Conservation (phyloP, 2,888 invertebrate species). For the Lithophane semibrunnea region DNA sequence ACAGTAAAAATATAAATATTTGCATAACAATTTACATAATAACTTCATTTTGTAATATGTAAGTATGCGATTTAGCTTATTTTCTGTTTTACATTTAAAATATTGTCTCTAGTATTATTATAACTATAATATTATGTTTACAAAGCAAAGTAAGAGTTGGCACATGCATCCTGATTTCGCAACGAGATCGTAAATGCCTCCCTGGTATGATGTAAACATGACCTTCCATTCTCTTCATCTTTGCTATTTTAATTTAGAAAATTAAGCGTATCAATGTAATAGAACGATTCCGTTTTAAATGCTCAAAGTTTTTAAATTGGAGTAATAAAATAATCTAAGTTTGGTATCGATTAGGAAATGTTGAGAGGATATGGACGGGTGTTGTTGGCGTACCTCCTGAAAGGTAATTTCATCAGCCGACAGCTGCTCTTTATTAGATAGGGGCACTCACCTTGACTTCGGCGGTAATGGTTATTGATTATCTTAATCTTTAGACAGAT, state of each 20-base stretch:
- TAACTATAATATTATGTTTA: conserved; percentile 34
- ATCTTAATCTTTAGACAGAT: conserved; percentile 35
- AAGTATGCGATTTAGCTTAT: conserved; percentile 26
- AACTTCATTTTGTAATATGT: conserved; percentile 37
- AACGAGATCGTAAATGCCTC: conserved; percentile 34
- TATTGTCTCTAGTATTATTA: conserved; percentile 28
- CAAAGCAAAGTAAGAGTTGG: conserved; percentile 46
- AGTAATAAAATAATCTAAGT: conserved; percentile 47
- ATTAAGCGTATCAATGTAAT: conserved; percentile 37
- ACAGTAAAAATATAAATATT: conserved; percentile 30
- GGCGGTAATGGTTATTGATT: conserved; percentile 36
- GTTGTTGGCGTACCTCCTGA: conserved; percentile 27
- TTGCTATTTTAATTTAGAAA: conserved; percentile 41
- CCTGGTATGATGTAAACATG: conserved; percentile 45
- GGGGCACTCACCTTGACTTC: conserved; percentile 39
- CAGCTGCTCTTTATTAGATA: conserved; percentile 30
- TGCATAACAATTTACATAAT: conserved; percentile 58
- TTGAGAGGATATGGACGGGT: conserved; percentile 18
- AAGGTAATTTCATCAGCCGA: conserved; percentile 41
- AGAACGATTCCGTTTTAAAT: conserved; percentile 27
- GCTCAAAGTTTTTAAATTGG: conserved; percentile 16
- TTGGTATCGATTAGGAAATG: conserved; percentile 34
- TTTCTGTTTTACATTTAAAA: conserved; percentile 35
- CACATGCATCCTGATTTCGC: conserved; percentile 51
- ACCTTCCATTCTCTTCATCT: conserved; percentile 56